Evolutionary conservation across 2,113 vertebrate species (phyloP), one percentile per base, ranked within the genome.

Genomic region (Macrotus californicus): DNA sequence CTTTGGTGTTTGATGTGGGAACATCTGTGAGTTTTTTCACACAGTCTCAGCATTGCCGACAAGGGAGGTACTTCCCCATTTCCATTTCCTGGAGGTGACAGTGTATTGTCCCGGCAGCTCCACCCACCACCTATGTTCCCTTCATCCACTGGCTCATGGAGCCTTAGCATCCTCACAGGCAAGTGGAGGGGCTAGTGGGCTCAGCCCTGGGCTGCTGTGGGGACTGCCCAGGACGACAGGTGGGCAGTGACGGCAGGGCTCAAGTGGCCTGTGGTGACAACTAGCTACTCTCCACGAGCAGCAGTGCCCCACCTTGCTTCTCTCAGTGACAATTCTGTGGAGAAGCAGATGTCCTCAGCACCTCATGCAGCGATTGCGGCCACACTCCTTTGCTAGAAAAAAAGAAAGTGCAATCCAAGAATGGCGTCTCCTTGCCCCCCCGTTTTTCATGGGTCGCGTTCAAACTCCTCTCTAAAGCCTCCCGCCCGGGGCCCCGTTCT

Each of bases 61-160:
- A 11, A 21, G 24, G 16, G 12, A 16, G 43, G 36, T 52, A 0
- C 2, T 31, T 80, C 64, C 69, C 22, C 29, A 22, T 9, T 48
- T 48, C 24, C 43, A 13, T 0, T 11, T 83, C 29, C 46, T 36
- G 2, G 46, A n/a, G 70, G 29, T 66, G 5, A 56, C 10, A 80
- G 21, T 3, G 0, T 0, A 15, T 1, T 7, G 6, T 54, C 46
- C 54, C 13, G 26, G 8, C 7, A 16, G 11, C 2, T 48, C 22
- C 15, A n/a, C 26, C 52, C 9, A 21, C 41, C 1, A 7, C 61
- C 59, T 43, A 29, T 8, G 5, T 0, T 39, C 39, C 67, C 21
- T 76, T 21, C 56, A 69, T 50, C 76, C 39, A 56, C 39, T 10
- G 13, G 70, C 67, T 48, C 26, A 36, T 18, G 16, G n/a, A 43